Percentiles rank a stretch among this genome's conserved stretches.
Conservation (phyloP, 1,140 invertebrate genomes). For the Trachymyrmex cornetzi region DNA sequence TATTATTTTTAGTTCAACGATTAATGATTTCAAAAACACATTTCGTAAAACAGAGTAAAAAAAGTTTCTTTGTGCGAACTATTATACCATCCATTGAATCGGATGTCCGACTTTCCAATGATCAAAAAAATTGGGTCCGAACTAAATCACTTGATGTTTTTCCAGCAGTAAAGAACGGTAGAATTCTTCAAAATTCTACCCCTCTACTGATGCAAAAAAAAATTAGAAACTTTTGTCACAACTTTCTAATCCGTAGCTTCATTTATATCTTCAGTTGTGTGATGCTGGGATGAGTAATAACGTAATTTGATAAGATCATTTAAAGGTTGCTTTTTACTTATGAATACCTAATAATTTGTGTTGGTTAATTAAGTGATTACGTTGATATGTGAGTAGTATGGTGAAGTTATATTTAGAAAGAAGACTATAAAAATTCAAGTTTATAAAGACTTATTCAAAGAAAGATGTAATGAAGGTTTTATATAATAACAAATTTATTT, state of each 20-base stretch:
- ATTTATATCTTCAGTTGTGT: slow-evolving; percentile 52
- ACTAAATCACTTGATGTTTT: background rate
- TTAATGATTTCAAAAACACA: background rate
- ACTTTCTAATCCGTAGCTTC: slow-evolving; percentile 75
- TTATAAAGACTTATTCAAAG: too few relatives aligned
- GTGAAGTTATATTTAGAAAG: too few relatives aligned
- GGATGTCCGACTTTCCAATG: slow-evolving; percentile 73
- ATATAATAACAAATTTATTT: background rate
- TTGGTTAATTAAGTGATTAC: background rate
- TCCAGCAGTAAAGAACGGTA: background rate
- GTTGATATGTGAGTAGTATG: background rate
- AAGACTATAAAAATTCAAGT: too few relatives aligned
- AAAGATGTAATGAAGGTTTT: background rate
- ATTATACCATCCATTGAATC: slow-evolving; percentile 41
- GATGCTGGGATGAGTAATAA: background rate
- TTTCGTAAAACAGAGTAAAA: background rate
- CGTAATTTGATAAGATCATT: background rate
- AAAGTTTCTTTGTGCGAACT: slow-evolving; percentile 1
- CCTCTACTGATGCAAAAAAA: slow-evolving; percentile 70
- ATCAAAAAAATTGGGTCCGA: slow-evolving; percentile 74
- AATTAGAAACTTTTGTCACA: slow-evolving; percentile 69
- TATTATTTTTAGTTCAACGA: background rate
- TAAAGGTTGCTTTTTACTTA: background rate
- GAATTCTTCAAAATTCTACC: slow-evolving; percentile 53
- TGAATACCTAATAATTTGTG: background rate